A percentile compares a stretch with the other conserved stretches of the same genome.
phyloP scores from a whole-genome alignment of 2,888 invertebrate genomes.

The Dicranocentrus wangi region DNA sequence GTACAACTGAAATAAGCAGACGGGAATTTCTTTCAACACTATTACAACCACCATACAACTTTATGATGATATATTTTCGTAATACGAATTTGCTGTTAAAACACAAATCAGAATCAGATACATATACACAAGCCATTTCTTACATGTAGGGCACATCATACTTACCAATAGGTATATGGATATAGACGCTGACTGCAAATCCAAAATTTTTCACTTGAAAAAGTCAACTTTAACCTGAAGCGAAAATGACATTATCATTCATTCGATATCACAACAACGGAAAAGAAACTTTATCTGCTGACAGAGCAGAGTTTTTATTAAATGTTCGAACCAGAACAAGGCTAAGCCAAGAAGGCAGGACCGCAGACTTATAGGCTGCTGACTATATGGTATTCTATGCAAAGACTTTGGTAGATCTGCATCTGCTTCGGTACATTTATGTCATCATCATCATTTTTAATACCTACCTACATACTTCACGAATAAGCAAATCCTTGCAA shows the following conservation, averaged over 20 bases:
- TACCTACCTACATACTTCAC: no score
- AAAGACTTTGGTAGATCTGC: neutral
- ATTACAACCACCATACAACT: no score
- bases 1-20: no score
- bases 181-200: neutral
- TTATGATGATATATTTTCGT: no score
- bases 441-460: neutral
- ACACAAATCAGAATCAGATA: no score
- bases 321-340: conserved; percentile 52
- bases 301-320: no score
- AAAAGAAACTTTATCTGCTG: neutral
- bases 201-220: neutral
- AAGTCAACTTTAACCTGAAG: no score
- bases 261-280: conserved; percentile 29
- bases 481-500: no score
- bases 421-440: neutral
- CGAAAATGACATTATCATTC: conserved; percentile 42
- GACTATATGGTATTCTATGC: conserved; percentile 19
- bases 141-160: no score
- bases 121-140: no score
- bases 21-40: no score
- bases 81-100: no score
- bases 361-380: conserved; percentile 50
- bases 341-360: conserved; percentile 25
- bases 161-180: neutral